Base-by-base conservation (phyloP, 1,140 invertebrate species). In the Lycorma delicatula region DNA sequence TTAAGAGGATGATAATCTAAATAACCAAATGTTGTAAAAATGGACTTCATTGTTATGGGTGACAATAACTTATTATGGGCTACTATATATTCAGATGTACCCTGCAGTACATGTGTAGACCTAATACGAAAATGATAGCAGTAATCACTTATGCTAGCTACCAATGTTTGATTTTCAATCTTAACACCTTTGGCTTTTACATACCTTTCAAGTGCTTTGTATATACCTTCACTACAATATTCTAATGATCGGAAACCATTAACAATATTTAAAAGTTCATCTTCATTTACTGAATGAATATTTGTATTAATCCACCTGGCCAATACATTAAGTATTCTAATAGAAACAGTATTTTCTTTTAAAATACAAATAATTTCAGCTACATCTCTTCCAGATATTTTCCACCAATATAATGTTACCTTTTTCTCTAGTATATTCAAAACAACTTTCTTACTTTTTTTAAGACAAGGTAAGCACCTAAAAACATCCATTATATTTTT, bases 11-110 rank as follows among this genome's bases (percentile, higher is more conserved):
- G 64, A 66, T 78, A 81, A 69, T 81, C 76, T 25, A 89, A 71
- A 54, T 74, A 70, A 22, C 86, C 87, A 71, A 83, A 82, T 7
- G 80, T 70, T 57, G 72, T 75, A 36, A 87, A 72, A 25, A 87
- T 72, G 1, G 76, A 74, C 52, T 79, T 77, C 9, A 86, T 60
- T 63, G 79, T 75, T 53, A 73, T 70, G 1, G 76, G 65, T 53
- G 78, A 71, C 31, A 86, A 69, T 52, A 69, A 61, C 13, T 65
- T 62, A n/a, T 68, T 72, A 62, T 80, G 69, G n/a, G 66, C 72
- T 6, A 78, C 68, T 63, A 86, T 79, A 66, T 81, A 83, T 54
- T 78, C 68, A 26, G 74, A 76, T 60, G 77, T 80, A 31, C 72
- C 73, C 54, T 81, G 72, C 20, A 87, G 67, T 60, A 88, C 80